Base-by-base conservation (phyloP, 2,888 invertebrate species). In the Cabera pusaria region DNA sequence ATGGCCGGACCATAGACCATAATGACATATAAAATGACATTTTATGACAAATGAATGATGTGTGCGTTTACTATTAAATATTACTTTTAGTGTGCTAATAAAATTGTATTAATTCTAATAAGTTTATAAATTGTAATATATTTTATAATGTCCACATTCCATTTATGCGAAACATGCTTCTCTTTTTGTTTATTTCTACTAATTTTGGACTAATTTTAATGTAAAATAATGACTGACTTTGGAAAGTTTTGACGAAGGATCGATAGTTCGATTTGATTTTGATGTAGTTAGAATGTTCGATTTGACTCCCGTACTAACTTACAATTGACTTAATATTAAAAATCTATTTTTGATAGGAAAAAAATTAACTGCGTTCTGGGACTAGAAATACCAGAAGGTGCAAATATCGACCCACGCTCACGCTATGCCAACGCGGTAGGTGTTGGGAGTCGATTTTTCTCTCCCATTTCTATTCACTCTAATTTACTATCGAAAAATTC, bases 81-180 rank as follows among this genome's bases (percentile, higher is more conserved):
- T 81, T 83, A 82, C 67, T 76, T n/a, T 64, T 87, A 88, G 87
- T 79, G 88, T 88, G 85, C 87, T 88, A 88, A 87, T 87, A 82
- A 83, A 73, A 82, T 42, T 74, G 74, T 85, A 85, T 79, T 84
- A 87, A 84, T 83, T 82, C 74, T 78, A 80, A 71, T 73, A 75
- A 72, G 68, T 68, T 50, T 70, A 72, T 71, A 73, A 79, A 78
- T 72, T 87, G 83, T 87, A 86, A 81, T 84, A 82, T 85, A 87
- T 75, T 75, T 74, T 76, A 73, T 76, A 79, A 75, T 64, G 66
- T 75, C 67, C 64, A 80, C 83, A 85, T 85, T 85, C 84, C 85
- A 76, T 86, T 84, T 65, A 80, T 77, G 81, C 81, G 72, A 73
- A 81, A 84, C 82, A 80, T 79, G 75, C 72, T 80, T 83, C 77